Evolutionary conservation across 2,888 invertebrate species (phyloP).

Genomic region (Lasioglossum oenotherae): DNA sequence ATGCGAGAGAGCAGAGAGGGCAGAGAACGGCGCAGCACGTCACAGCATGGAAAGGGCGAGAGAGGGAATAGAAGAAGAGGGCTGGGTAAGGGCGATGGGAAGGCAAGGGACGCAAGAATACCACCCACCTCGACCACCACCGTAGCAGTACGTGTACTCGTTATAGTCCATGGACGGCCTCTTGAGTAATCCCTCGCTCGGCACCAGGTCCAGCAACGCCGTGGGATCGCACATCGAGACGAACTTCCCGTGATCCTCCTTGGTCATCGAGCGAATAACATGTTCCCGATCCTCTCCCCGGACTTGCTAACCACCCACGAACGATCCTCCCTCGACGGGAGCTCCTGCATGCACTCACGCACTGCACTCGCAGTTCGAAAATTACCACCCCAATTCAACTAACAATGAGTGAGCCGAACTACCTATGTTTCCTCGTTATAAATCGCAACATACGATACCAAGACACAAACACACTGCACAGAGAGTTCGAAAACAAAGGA

Average conservation of each 20-base stretch:
- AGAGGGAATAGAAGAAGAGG: not conserved
- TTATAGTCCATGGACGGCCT: constrained; percentile 83
- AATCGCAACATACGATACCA: constrained; percentile 30
- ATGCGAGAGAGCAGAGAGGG: constrained; percentile 9
- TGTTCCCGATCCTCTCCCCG: not conserved
- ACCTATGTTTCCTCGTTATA: not conserved
- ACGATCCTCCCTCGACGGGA: not conserved
- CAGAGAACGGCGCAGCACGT: constrained; percentile 8
- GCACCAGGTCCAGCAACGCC: constrained; percentile 80
- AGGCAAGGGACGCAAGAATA: constrained; percentile 53
- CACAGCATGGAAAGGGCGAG: not conserved
- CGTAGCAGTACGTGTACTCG: constrained; percentile 84
- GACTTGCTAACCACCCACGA: not conserved
- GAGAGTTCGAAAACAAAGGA: constrained; percentile 49
- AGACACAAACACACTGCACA: not conserved
- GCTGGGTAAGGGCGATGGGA: not conserved
- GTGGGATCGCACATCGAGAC: constrained; percentile 80
- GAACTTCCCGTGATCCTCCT: constrained; percentile 38
- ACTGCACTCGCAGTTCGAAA: not conserved
- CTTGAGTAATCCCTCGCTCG: constrained; percentile 82
- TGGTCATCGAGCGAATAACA: constrained; percentile 60
- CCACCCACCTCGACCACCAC: constrained; percentile 82
- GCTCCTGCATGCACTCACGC: not conserved
- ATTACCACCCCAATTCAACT: not conserved
- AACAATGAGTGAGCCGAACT: not conserved